Base-by-base conservation (phyloP, 2,888 invertebrate genomes). In the Polydrusus cervinus region DNA sequence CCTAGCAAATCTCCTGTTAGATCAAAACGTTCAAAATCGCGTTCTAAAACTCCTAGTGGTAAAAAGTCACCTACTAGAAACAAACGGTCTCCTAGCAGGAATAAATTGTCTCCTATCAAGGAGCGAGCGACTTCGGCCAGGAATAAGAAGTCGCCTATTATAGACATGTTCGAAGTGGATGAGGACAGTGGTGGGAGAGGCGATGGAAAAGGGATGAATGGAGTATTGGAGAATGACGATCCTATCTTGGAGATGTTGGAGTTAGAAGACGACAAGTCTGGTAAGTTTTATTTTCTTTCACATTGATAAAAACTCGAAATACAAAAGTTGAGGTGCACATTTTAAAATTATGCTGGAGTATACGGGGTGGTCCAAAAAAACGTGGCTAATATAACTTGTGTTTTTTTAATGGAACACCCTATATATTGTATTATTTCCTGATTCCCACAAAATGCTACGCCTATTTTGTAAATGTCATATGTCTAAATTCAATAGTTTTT, bases 211-310 rank as follows among this genome's bases (percentile, higher is more conserved):
- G 53, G n/a, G 7, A 60, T 49, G 57, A 67, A 73, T 34, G 69
- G 69, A 14, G 67, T 68, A 40, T 73, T 66, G 78, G 55, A 40
- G 13, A 47, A 45, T 11, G 86, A 86, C 66, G 87, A 88, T 80
- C 84, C 85, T 0, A 86, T 87, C 69, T 79, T 88, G 76, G 91
- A 91, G 79, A 87, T 91, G 84, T 91, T 91, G 53, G 91, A 91
- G 18, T 87, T 89, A 0, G 90, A 90, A 49, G 83, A 85, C 47
- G 81, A 80, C 3, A 83, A 82, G 81, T 79, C 83, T 80, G 84
- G 86, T 85, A 78, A 78, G 68, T 71, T 53, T 65, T 18, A 53
- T 47, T 38, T n/a, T n/a, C n/a, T n/a, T n/a, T n/a, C n/a, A n/a
- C n/a, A n/a, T n/a, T n/a, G n/a, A n/a, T n/a, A n/a, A n/a, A n/a